Conservation (phyloP, 2,113 vertebrate genomes). For the Anser cygnoides region DNA sequence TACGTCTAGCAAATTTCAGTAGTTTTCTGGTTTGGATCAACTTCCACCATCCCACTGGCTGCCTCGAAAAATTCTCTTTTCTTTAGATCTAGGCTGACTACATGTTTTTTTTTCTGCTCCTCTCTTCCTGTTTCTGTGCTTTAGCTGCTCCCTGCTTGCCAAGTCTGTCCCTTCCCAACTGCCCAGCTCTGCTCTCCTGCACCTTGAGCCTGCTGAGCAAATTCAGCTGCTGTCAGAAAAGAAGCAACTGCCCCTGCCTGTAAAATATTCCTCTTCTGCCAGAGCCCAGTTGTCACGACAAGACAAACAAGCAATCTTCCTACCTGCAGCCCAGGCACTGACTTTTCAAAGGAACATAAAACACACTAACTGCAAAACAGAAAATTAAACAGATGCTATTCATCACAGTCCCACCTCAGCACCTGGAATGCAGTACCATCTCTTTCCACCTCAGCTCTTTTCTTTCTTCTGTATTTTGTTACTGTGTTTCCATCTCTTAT, state of each 20-base stretch:
- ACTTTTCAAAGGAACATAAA: not conserved
- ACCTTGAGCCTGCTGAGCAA: not conserved
- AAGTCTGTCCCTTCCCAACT: not conserved
- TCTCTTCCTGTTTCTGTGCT: not conserved
- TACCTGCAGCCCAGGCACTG: not conserved
- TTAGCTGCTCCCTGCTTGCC: not conserved
- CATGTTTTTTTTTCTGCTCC: not conserved
- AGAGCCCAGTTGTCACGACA: not conserved
- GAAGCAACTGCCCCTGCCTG: not conserved
- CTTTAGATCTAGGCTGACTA: not conserved
- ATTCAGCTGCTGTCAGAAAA: not conserved
- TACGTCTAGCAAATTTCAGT: not conserved
- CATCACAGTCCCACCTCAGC: not conserved
- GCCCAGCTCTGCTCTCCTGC: not conserved
- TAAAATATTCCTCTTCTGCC: not conserved
- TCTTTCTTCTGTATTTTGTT: not conserved
- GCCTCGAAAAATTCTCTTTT: not conserved
- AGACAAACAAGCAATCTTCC: not conserved
- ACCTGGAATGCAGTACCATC: not conserved
- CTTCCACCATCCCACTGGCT: not conserved
- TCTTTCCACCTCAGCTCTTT: not conserved
- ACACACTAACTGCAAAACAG: not conserved
- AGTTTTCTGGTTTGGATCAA: not conserved
- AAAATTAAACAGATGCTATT: conserved; percentile 35
- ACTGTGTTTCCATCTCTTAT: not conserved